phyloP scores from a whole-genome alignment of 1,140 invertebrate species.

The Agraylea sexmaculata region DNA sequence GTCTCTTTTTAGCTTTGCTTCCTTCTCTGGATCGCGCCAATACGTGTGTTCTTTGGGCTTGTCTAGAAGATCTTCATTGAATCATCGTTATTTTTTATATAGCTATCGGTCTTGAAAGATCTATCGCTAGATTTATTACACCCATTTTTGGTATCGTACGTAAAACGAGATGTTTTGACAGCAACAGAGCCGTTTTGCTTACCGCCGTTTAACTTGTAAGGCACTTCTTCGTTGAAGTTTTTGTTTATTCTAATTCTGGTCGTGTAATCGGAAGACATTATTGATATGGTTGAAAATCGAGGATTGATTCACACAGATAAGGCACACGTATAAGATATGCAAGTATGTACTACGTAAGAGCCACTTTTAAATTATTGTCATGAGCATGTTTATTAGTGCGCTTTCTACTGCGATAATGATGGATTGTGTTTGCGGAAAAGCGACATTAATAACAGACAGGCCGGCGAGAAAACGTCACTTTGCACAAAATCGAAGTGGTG shows the following conservation, averaged over 20 bases:
- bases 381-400: too few species aligned
- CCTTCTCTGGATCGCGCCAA: constrained; percentile 31
- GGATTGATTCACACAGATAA: too few species aligned
- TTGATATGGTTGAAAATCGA: too few species aligned
- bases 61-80: constrained; percentile 32
- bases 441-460: too few species aligned
- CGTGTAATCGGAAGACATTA: constrained; percentile 6
- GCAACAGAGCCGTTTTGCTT: neutral
- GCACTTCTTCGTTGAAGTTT: constrained; percentile 1
- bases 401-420: too few species aligned
- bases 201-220: constrained; percentile 1
- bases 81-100: constrained; percentile 17
- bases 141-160: neutral
- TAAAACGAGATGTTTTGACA: neutral
- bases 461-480: too few species aligned
- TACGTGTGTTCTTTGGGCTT: constrained; percentile 28
- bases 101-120: neutral
- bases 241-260: constrained; percentile 9
- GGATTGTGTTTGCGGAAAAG: too few species aligned
- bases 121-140: neutral
- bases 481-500: too few species aligned
- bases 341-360: too few species aligned
- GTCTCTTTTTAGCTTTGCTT: constrained; percentile 34
- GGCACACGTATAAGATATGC: too few species aligned
- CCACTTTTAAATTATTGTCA: too few species aligned